Base-by-base conservation (phyloP, 2,113 vertebrate genomes). In the Suncus etruscus region DNA sequence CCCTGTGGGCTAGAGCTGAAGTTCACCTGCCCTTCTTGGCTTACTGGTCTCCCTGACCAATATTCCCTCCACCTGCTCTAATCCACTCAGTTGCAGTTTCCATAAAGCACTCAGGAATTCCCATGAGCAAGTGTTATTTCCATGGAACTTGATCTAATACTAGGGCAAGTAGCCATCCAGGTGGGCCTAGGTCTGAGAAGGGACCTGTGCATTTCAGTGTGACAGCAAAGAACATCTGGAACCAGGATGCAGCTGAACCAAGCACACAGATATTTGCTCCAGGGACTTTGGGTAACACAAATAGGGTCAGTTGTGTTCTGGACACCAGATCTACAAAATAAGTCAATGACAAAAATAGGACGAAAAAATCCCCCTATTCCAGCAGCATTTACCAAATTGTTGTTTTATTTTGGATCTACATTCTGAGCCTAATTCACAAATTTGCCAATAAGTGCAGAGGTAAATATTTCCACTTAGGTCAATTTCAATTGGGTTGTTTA, bases 341-440 rank as follows among this genome's bases (percentile, higher is more conserved):
- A 58, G 20, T 22, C 3, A n/a, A 65, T 45, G 61, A 20, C 1
- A 27, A 73, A 73, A 31, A 27, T 48, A 9, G 15, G 24, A 18
- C 3, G 20, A 29, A 25, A 73, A 45, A 39, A 80, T 6, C 6
- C 8, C 51, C 63, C 31, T 3, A 77, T 86, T 75, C 39, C 39
- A 87, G 29, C 47, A 32, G 20, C 80, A n/a, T 83, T 74, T 86
- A 29, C 54, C 25, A 69, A 22, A 82, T 93, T 54, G 54, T 54
- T 54, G 54, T 54, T 54, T 54, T 14, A 54, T 11, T 54, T 54
- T 54, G 54, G 54, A 54, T 12, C 18, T 54, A 54, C 54, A 54
- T 54, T 54, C 54, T 14, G 54, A 54, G 18, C 54, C 54, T 16
- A 54, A 16, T 16, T 16, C 54, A 54, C 54, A 54, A 54, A 54